Evolutionary conservation across 2,113 vertebrate genomes (phyloP).

Genomic region (Oreochromis spilurus): DNA sequence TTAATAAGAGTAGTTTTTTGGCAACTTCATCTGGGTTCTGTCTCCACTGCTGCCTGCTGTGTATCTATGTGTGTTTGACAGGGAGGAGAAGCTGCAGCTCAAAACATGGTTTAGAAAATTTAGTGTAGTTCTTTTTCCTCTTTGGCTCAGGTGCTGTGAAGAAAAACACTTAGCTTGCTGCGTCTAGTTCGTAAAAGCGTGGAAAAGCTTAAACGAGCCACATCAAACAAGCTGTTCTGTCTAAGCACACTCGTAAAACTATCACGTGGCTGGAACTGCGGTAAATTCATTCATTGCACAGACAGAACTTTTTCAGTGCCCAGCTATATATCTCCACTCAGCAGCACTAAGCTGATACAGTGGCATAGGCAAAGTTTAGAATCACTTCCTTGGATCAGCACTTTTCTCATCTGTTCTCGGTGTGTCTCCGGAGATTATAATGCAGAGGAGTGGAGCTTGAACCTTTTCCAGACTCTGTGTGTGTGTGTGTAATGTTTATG

Average conservation of each 20-base stretch:
- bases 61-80: background rate
- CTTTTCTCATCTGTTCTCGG: constrained; percentile 14
- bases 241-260: background rate
- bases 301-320: constrained; percentile 7
- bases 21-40: background rate
- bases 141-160: background rate
- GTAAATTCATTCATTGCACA: background rate
- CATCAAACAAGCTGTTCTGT: background rate
- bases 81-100: background rate
- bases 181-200: background rate
- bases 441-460: background rate
- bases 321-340: constrained; percentile 1
- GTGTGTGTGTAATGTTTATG: background rate
- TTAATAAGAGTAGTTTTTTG: background rate
- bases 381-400: constrained; percentile 35
- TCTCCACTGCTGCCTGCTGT: background rate
- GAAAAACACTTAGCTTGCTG: background rate
- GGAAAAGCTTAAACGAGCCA: background rate
- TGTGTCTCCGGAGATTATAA: constrained; percentile 4
- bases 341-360: constrained; percentile 9
- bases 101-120: background rate
- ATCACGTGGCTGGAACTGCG: background rate
- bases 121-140: background rate
- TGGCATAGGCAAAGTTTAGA: constrained; percentile 35
- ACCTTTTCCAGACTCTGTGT: background rate